Conservation (phyloP, 2,113 vertebrate genomes). For the Martes martes region DNA sequence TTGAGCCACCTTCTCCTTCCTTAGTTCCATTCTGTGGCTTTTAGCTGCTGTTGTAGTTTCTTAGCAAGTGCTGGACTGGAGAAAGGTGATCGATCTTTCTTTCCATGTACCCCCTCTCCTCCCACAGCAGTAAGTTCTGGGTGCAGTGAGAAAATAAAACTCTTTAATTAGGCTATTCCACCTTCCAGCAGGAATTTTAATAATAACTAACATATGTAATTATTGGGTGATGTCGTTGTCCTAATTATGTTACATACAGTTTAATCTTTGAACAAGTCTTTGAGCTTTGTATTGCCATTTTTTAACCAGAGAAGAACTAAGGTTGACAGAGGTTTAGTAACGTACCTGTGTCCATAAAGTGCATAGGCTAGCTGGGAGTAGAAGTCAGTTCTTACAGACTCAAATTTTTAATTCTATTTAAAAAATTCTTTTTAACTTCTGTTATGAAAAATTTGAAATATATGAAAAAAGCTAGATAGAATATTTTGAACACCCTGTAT, state of each 20-base stretch:
- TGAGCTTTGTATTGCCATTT: background rate
- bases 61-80: background rate
- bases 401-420: background rate
- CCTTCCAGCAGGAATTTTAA: background rate
- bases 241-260: background rate
- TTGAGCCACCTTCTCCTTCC: background rate
- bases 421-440: background rate
- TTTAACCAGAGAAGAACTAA: constrained; percentile 25
- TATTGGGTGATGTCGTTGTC: background rate
- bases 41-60: background rate
- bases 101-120: background rate
- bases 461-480: background rate
- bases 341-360: background rate
- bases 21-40: background rate
- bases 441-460: background rate
- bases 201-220: background rate
- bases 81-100: background rate
- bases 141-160: background rate
- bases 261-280: background rate
- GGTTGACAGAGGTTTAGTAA: background rate
- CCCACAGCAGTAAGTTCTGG: background rate
- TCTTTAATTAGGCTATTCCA: background rate
- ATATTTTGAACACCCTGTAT: background rate
- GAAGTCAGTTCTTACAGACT: background rate
- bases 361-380: background rate